phyloP scores from a whole-genome alignment of 1,140 invertebrate species.

The Ceratoteleas bidentatus region DNA sequence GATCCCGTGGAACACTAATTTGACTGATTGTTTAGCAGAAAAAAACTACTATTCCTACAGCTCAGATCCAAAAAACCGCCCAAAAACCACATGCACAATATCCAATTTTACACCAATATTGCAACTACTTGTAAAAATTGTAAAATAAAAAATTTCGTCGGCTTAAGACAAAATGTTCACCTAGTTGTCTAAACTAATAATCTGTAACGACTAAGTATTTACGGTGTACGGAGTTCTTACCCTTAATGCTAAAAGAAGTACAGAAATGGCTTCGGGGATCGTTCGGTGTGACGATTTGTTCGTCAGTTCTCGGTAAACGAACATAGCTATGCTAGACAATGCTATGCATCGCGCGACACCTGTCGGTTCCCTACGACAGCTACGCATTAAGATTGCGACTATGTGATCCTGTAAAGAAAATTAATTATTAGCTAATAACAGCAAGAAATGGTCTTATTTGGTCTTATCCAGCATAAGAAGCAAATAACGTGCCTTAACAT shows the following conservation, averaged over 20 bases:
- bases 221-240: conserved; percentile 57
- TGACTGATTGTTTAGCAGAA: conserved; percentile 64
- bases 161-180: background rate
- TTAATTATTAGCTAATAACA: conserved; percentile 2
- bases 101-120: too few species aligned
- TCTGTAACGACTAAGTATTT: too few species aligned
- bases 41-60: conserved; percentile 50
- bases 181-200: too few species aligned
- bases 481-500: conserved; percentile 86
- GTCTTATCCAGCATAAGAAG: background rate
- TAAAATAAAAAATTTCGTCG: conserved; percentile 2
- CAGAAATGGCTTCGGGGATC: conserved; percentile 91
- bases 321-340: conserved; percentile 93
- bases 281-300: conserved; percentile 86
- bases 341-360: conserved; percentile 94
- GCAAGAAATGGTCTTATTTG: background rate
- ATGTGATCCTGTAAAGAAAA: conserved; percentile 88
- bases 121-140: background rate
- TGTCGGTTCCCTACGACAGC: conserved; percentile 93
- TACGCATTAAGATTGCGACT: conserved; percentile 91
- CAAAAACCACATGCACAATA: conserved; percentile 1
- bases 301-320: conserved; percentile 89
- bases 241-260: conserved; percentile 93
- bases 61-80: conserved; percentile 22
- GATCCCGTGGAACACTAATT: too few species aligned